phyloP scores from a whole-genome alignment of 2,888 invertebrate genomes.

The Cynaeus angustus region DNA sequence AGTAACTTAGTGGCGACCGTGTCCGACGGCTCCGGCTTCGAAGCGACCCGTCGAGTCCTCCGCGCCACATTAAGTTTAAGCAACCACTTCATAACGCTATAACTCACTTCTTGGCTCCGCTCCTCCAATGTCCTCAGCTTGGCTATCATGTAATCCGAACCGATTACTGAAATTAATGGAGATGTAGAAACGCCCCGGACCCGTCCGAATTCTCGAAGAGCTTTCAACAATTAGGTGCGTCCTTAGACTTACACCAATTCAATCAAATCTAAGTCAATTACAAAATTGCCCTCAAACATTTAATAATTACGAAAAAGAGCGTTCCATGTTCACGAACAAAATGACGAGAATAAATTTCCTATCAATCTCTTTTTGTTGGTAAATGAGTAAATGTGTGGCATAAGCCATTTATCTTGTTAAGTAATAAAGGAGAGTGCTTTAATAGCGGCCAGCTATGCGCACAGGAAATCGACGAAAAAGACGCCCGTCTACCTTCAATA shows the following conservation, averaged over 20 bases:
- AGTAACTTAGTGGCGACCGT: constrained; percentile 12
- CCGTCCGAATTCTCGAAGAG: constrained; percentile 47
- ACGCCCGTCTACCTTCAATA: not conserved
- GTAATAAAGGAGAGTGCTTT: constrained; percentile 49
- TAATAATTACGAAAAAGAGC: constrained; percentile 26
- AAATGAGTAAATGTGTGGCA: constrained; percentile 47
- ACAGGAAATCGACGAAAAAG: constrained; percentile 37
- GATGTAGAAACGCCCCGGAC: constrained; percentile 50
- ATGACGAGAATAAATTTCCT: constrained; percentile 40
- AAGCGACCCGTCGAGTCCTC: constrained; percentile 18
- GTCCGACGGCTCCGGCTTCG: constrained; percentile 23
- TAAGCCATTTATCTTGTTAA: constrained; percentile 48
- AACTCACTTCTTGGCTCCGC: constrained; percentile 44
- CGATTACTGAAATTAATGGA: constrained; percentile 51
- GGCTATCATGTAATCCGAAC: constrained; percentile 43
- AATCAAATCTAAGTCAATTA: constrained; percentile 44
- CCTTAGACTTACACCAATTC: constrained; percentile 39
- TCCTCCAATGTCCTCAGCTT: constrained; percentile 36
- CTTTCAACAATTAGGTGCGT: constrained; percentile 47
- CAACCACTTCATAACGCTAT: constrained; percentile 34
- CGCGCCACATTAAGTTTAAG: not conserved
- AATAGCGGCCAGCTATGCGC: constrained; percentile 39
- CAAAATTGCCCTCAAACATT: constrained; percentile 39
- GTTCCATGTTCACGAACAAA: constrained; percentile 16
- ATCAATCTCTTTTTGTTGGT: constrained; percentile 44